These are phyloP conservation scores for Paratilapia polleni DNA, from an alignment of 2,113 vertebrate genomes.

Conservation along the genomic window DNA sequence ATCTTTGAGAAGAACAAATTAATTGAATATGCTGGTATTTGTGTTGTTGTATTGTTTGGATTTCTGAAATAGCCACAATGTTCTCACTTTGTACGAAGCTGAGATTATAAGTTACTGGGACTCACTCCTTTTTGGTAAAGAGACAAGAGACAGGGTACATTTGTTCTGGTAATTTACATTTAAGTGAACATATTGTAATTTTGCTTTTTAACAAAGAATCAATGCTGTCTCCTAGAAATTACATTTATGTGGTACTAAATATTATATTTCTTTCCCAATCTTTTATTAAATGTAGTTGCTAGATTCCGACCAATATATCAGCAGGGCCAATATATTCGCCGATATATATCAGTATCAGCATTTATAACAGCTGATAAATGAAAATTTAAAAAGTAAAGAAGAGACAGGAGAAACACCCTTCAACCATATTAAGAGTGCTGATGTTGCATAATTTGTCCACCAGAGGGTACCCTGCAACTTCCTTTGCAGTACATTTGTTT, in stretches of 20 bases:
- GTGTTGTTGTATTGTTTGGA: not conserved
- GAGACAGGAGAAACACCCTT: not conserved
- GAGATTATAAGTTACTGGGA: not conserved
- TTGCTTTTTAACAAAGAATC: not conserved
- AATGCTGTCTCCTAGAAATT: not conserved
- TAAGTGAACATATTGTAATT: not conserved
- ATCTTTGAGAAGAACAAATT: not conserved
- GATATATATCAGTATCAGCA: not conserved
- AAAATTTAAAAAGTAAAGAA: not conserved
- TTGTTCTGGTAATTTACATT: not conserved
- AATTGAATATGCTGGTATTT: not conserved
- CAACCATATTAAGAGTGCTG: not conserved
- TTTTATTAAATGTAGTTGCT: not conserved
- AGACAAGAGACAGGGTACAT: not conserved
- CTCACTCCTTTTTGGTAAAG: not conserved
- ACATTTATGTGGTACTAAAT: not conserved
- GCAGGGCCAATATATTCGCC: not conserved
- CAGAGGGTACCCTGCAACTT: not conserved
- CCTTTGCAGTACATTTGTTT: too few species aligned
- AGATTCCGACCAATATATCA: too few species aligned
- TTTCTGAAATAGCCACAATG: not conserved
- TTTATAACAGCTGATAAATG: not conserved
- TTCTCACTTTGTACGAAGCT: not conserved
- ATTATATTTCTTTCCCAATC: not conserved
- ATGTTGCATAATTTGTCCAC: not conserved